A percentile compares a stretch with the other conserved stretches of the same genome.
phyloP scores from a whole-genome alignment of 2,888 invertebrate genomes.

The Lasioglossum vierecki region DNA sequence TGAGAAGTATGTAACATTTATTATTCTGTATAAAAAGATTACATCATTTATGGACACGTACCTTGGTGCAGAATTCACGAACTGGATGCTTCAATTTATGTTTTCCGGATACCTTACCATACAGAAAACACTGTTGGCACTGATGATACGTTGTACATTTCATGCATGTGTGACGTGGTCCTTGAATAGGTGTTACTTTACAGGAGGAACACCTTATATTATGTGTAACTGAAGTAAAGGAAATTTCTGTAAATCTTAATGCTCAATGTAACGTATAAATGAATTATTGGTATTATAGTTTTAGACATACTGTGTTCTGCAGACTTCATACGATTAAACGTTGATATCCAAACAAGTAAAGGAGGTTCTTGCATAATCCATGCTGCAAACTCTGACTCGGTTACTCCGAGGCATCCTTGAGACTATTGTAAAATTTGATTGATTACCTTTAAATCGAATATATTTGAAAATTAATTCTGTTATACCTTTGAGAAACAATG shows the following conservation, averaged over 20 bases:
- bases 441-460: conserved; percentile 25
- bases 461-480: conserved; percentile 44
- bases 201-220: conserved; percentile 87
- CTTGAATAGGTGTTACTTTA: conserved; percentile 86
- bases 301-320: conserved; percentile 85
- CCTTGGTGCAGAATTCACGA: conserved; percentile 87
- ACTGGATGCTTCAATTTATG: conserved; percentile 89
- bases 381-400: conserved; percentile 87
- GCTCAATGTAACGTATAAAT: conserved; percentile 7
- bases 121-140: conserved; percentile 89
- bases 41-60: conserved; percentile 67
- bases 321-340: conserved; percentile 87
- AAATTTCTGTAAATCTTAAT: background rate
- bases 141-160: conserved; percentile 88
- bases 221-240: conserved; percentile 84
- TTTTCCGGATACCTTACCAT: conserved; percentile 86
- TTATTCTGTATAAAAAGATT: conserved; percentile 10
- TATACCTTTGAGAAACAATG: conserved; percentile 90
- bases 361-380: conserved; percentile 89
- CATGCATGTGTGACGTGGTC: conserved; percentile 87
- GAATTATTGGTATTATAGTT: conserved; percentile 17
- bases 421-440: conserved; percentile 83
- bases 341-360: conserved; percentile 88
- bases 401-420: conserved; percentile 89
- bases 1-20: conserved; percentile 60